These are phyloP conservation scores for Hippocampus abdominalis DNA, from an alignment of 2,113 vertebrate genomes.

Conservation along the genomic window DNA sequence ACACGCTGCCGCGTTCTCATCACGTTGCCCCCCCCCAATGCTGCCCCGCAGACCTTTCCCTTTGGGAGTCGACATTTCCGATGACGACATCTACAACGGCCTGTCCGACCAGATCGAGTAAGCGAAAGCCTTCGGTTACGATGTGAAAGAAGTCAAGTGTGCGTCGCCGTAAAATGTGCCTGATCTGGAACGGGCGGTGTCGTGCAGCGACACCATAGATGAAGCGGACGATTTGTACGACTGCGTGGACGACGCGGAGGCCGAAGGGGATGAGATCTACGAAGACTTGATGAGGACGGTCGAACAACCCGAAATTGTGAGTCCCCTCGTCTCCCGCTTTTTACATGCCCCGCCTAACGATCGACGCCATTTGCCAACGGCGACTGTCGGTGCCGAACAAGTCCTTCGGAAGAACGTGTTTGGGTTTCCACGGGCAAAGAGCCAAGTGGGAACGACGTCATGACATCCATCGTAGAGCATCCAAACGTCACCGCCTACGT, in stretches of 20 bases:
- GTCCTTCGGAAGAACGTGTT: no score
- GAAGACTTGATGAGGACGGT: slow-evolving; percentile 85
- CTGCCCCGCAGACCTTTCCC: slow-evolving; percentile 79
- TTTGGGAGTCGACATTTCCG: slow-evolving; percentile 71
- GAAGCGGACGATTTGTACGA: slow-evolving; percentile 89
- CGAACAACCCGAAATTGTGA: slow-evolving; percentile 20
- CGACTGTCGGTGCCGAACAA: no score
- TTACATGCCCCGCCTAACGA: no score
- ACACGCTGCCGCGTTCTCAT: no score
- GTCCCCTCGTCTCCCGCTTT: neutral
- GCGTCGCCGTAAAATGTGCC: neutral
- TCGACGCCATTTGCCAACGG: no score
- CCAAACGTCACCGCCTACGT: no score
- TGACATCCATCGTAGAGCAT: no score
- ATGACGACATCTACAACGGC: slow-evolving; percentile 88
- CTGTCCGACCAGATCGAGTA: slow-evolving; percentile 92
- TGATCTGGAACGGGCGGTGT: neutral
- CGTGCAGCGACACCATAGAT: slow-evolving; percentile 80
- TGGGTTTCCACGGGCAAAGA: no score
- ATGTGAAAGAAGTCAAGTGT: neutral
- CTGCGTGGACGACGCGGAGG: slow-evolving; percentile 84
- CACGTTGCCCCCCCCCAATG: no score
- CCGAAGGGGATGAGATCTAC: slow-evolving; percentile 86
- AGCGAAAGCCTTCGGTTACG: slow-evolving; percentile 39
- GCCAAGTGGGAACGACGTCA: no score